These are phyloP conservation scores for Dicrurus megarhynchus DNA, from an alignment of 2,113 vertebrate genomes.

Conservation along the genomic window DNA sequence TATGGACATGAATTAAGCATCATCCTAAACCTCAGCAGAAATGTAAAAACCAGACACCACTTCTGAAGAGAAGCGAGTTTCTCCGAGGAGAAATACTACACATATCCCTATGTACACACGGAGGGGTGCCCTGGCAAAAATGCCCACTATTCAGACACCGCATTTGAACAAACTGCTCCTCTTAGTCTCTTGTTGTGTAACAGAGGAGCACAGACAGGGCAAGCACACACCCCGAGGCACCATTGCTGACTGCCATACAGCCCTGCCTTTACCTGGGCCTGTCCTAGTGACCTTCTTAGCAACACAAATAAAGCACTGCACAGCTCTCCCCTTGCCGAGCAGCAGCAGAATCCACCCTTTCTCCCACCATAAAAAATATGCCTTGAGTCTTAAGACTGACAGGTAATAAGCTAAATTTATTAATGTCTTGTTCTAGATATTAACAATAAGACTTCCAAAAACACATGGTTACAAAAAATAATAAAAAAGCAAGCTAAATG, in stretches of 20 bases:
- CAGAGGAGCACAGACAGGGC: background rate
- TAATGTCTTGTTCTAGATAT: background rate
- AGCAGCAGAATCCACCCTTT: background rate
- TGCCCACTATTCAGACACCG: background rate
- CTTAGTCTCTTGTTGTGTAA: background rate
- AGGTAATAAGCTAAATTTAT: background rate
- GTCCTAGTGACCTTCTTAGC: background rate
- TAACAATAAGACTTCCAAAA: background rate
- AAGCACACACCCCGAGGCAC: background rate
- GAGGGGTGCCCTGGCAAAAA: background rate
- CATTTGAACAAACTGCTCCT: background rate
- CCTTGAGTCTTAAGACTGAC: background rate
- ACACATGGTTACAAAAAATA: background rate
- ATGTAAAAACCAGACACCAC: background rate
- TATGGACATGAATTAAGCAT: background rate
- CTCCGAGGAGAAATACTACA: background rate
- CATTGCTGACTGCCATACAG: background rate
- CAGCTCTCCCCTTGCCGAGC: background rate
- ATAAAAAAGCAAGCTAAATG: background rate
- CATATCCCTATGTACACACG: accelerated
- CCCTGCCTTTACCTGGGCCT: background rate
- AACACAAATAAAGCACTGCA: background rate
- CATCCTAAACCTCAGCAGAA: background rate
- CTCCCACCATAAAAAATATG: background rate
- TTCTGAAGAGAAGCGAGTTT: background rate